Base-by-base conservation (phyloP, 2,888 invertebrate genomes). In the Phania funesta region DNA sequence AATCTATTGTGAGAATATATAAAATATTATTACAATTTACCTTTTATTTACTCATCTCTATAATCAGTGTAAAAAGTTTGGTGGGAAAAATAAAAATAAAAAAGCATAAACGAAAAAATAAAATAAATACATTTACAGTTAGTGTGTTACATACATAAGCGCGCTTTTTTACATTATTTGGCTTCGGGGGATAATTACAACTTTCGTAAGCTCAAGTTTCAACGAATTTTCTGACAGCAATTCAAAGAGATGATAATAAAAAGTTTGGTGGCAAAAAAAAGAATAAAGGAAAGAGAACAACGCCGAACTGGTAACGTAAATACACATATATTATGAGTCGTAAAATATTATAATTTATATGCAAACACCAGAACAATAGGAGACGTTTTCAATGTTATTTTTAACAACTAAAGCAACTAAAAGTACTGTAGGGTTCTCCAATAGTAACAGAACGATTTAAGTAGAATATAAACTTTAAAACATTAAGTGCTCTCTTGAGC, bases 131-230 rank as follows among this genome's bases (percentile, higher is more conserved):
- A 48, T 38, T 78, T 29, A 64, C 9, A 38, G 54, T 58, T 35
- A 29, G 20, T 71, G 26, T 64, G 44, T 56, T 20, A 56, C 38
- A 48, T 29, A 52, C 35, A 35, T 50, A 26, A 65, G 52, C 18
- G 44, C 11, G 35, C 41, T 11, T 65, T 80, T 77, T 80, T 70
- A 67, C 60, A 70, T 70, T 80, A 75, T 70, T 58, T 64, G 18
- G 44, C 75, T 65, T 58, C 32, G 32, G 80, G 80, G 80, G 75
- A 64, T 75, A 75, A 80, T 80, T 75, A 80, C 64, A 75, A 75
- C 64, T 80, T 75, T 70, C 58, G 44, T 46, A 54, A 67, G 71
- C 80, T 80, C 64, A 70, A 65, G 56, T 75, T 70, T 54, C 75
- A 75, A 65, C 60, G 74, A 58, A 75, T 65, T 75, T 70, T 75